A percentile compares a stretch with the other conserved stretches of the same genome.
These are phyloP conservation scores for Enteromius mattozi DNA, from an alignment of 2,797 vertebrate species.

Conservation along the genomic window DNA sequence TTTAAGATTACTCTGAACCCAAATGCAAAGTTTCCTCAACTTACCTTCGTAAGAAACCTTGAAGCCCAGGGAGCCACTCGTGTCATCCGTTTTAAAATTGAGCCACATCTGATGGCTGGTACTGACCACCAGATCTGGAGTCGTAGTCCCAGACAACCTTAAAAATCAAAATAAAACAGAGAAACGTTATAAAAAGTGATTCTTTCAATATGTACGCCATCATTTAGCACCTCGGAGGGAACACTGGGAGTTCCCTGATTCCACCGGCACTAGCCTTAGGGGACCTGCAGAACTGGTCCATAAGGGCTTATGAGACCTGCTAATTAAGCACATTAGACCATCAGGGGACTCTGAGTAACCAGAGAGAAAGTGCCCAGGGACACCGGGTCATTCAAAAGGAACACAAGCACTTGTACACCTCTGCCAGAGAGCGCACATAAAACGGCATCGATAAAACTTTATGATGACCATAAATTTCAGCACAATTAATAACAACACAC, in stretches of 20 bases:
- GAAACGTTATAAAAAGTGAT: background rate
- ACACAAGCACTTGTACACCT: slow-evolving; percentile 56
- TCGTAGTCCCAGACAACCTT: slow-evolving; percentile 92
- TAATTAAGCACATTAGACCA: slow-evolving; percentile 60
- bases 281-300: slow-evolving; percentile 12
- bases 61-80: slow-evolving; percentile 93
- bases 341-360: slow-evolving; percentile 43
- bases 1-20: background rate
- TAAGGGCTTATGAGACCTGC: slow-evolving; percentile 43
- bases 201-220: background rate
- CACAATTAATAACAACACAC: slow-evolving; percentile 80
- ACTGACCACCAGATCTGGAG: slow-evolving; percentile 97
- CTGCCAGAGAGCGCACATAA: slow-evolving; percentile 64
- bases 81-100: slow-evolving; percentile 96
- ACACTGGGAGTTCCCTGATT: slow-evolving; percentile 39
- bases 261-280: background rate
- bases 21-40: slow-evolving; percentile 15
- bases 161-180: slow-evolving; percentile 35
- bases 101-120: slow-evolving; percentile 99
- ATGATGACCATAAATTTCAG: slow-evolving; percentile 76
- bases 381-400: slow-evolving; percentile 36
- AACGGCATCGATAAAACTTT: slow-evolving; percentile 79
- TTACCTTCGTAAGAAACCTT: slow-evolving; percentile 96
- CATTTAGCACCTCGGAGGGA: slow-evolving; percentile 17
- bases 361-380: slow-evolving; percentile 45